Conservation (phyloP, 2,113 vertebrate species). For the Carollia perspicillata region DNA sequence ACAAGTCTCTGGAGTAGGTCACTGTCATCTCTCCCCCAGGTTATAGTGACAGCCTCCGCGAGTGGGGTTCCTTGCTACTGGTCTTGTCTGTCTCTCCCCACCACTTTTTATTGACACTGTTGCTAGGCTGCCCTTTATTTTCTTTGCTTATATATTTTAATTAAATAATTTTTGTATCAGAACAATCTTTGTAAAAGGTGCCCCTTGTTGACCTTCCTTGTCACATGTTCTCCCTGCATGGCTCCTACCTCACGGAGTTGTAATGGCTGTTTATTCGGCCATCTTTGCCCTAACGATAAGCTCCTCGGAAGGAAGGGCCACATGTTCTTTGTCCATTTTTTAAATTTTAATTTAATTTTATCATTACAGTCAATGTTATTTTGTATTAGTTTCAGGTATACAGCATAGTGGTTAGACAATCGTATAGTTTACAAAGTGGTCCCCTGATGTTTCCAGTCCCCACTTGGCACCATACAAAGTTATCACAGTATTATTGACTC, state of each 20-base stretch:
- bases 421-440: background rate
- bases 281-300: background rate
- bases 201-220: background rate
- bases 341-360: background rate
- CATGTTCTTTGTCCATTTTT: background rate
- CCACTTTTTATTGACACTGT: background rate
- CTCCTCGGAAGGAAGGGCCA: background rate
- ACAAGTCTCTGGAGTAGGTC: background rate
- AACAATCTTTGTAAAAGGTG: background rate
- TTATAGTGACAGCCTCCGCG: background rate
- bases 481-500: background rate
- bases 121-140: background rate
- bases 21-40: background rate
- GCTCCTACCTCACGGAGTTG: background rate
- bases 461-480: background rate
- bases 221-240: background rate
- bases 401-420: background rate
- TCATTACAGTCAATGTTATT: background rate
- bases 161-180: background rate
- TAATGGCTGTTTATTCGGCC: background rate
- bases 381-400: background rate
- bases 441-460: background rate
- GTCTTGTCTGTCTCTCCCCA: background rate
- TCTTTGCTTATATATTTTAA: background rate
- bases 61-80: background rate